Base-by-base conservation (phyloP, 2,113 vertebrate genomes). In the Anguilla japonica region DNA sequence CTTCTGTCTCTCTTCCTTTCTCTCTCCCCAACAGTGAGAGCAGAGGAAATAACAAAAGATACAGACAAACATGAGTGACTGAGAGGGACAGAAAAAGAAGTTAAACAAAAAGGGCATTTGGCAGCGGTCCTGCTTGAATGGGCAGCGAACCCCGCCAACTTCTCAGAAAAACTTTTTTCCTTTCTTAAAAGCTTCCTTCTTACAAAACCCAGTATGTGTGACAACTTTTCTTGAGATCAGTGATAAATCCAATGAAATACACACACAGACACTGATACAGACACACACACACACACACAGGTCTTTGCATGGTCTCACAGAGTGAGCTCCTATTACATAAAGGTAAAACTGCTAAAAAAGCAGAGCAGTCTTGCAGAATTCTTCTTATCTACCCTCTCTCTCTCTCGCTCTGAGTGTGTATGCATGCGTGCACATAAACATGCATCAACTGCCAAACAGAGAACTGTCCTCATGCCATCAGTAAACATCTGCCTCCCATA, bases 261-360 rank as follows among this genome's bases (percentile, higher is more conserved):
- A 57, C 82, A 83, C 39, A 22, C 83, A 84, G 15, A 56, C 53
- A 56, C 40, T 18, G 41, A 83, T 40, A 67, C 80, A 81, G 40
- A 71, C 39, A 57, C 82, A 83, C 39, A 22, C 83, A 84, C 57
- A 63, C 41, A 39, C 41, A 40, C 40, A 82, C 39, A 41, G 22
- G 14, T 20, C 86, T 83, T 80, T 5, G 53, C 78, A 86, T 40
- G n/a, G 71, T 34, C n/a, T 13, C 34, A 29, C 26, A 5, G 5
- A 5, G 60, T 26, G 7, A 34, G 26, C n/a, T 75, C 71, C 71
- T 71, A 22, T 75, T 75, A 34, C 26, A 26, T 75, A 75, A 75
- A 13, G 26, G 22, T 71, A 9, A n/a, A 29, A 13, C 26, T 67
- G 60, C 60, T 13, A 53, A 67, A 20, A 3, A 22, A 8, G 60